Conservation (phyloP, 2,888 invertebrate genomes). For the Brenthis hecate region DNA sequence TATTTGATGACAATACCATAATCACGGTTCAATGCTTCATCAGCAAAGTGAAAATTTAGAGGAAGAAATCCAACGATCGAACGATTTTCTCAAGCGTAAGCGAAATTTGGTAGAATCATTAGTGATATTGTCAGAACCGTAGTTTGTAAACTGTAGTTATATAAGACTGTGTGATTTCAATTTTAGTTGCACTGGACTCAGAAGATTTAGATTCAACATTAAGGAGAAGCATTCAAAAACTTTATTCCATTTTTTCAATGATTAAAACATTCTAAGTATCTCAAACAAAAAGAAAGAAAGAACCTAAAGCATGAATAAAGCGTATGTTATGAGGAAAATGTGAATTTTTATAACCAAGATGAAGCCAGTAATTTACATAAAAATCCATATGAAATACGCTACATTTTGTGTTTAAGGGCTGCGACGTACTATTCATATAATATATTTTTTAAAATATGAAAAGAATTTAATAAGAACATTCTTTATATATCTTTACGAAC, state of each 20-base stretch:
- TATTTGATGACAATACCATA: conserved; percentile 26
- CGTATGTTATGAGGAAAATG: conserved; percentile 21
- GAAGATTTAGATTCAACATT: background rate
- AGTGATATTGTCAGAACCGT: conserved; percentile 34
- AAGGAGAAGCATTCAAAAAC: background rate
- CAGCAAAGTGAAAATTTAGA: conserved; percentile 31
- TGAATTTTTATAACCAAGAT: conserved; percentile 27
- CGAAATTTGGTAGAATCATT: conserved; percentile 35
- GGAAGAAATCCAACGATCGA: conserved; percentile 29
- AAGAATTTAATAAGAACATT: no score
- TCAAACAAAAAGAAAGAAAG: conserved; percentile 6
- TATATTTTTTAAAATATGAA: background rate
- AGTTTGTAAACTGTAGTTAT: conserved; percentile 26
- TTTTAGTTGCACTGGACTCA: background rate
- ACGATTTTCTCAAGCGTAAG: conserved; percentile 33
- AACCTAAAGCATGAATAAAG: conserved; percentile 18
- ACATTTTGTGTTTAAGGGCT: conserved; percentile 9
- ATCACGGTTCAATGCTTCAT: conserved; percentile 33
- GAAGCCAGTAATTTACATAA: conserved; percentile 25
- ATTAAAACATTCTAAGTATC: background rate
- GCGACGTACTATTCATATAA: background rate
- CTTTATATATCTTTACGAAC: no score
- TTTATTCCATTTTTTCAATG: conserved; percentile 1
- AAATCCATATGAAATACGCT: conserved; percentile 20
- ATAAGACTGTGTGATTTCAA: background rate